A percentile compares a stretch with the other conserved stretches of the same genome.
Conservation (phyloP, 1,140 invertebrate species). For the Hyposmocoma kahamanoa region DNA sequence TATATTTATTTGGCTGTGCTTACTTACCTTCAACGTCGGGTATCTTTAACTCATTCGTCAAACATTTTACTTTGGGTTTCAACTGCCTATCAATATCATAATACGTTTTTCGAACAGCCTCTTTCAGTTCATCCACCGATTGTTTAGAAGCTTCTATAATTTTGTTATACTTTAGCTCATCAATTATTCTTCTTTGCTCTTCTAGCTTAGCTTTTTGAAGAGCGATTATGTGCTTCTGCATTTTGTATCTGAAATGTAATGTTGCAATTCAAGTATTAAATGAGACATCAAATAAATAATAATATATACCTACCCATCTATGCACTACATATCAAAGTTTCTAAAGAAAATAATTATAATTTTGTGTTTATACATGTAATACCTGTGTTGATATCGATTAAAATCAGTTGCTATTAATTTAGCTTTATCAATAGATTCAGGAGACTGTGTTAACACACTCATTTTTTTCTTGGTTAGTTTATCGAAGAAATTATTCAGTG, state of each 20-base stretch:
- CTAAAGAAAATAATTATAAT: too few species aligned
- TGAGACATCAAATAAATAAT: constrained; percentile 1
- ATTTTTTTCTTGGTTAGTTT: constrained; percentile 50
- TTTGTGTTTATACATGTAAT: background rate
- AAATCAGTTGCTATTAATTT: constrained; percentile 40
- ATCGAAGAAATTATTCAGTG: constrained; percentile 51
- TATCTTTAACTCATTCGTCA: constrained; percentile 71
- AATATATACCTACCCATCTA: too few species aligned
- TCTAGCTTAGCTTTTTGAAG: constrained; percentile 77
- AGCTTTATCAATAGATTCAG: constrained; percentile 27
- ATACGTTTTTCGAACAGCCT: constrained; percentile 75
- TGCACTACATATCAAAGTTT: too few species aligned
- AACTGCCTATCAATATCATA: constrained; percentile 73
- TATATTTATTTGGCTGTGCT: too few species aligned
- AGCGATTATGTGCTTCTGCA: constrained; percentile 78
- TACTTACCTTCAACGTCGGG: constrained; percentile 49
- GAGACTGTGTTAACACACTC: constrained; percentile 12
- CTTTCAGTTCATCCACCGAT: constrained; percentile 73
- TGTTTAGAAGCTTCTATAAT: constrained; percentile 75
- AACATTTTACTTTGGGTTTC: constrained; percentile 74
- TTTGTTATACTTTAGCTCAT: constrained; percentile 77
- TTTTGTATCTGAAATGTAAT: constrained; percentile 71
- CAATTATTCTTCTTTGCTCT: constrained; percentile 77
- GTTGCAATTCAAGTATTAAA: constrained; percentile 8
- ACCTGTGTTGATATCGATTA: constrained; percentile 57